phyloP scores from a whole-genome alignment of 2,888 invertebrate species.

The Biston betularia region DNA sequence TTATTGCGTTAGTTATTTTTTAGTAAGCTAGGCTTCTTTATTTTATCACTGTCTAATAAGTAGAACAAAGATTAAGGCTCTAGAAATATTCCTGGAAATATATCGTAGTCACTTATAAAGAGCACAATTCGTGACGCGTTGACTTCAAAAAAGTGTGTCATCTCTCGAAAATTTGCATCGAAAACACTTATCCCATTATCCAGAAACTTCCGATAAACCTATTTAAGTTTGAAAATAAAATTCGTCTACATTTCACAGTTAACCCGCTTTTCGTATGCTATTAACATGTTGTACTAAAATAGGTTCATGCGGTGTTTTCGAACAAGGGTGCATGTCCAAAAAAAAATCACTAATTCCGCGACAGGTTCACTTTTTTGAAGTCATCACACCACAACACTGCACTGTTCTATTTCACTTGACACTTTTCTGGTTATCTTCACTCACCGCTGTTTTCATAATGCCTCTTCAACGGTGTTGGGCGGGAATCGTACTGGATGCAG shows the following conservation, averaged over 20 bases:
- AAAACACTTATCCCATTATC: constrained; percentile 19
- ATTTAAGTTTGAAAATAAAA: not conserved
- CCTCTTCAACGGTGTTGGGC: constrained; percentile 81
- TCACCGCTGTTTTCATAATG: constrained; percentile 83
- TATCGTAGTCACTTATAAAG: not conserved
- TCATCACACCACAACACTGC: constrained; percentile 71
- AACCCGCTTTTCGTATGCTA: not conserved
- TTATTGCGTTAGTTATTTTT: too few relatives aligned
- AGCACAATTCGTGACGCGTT: constrained; percentile 52
- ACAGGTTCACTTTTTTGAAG: constrained; percentile 76
- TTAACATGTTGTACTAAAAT: constrained; percentile 1
- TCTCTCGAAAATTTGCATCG: constrained; percentile 48
- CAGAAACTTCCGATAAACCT: constrained; percentile 8
- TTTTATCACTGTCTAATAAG: too few relatives aligned
- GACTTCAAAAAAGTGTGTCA: constrained; percentile 82
- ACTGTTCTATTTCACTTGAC: constrained; percentile 50
- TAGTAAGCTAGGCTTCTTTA: too few relatives aligned
- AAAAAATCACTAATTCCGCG: constrained; percentile 24
- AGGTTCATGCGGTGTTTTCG: not conserved
- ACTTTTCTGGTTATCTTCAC: constrained; percentile 52
- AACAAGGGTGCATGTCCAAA: constrained; percentile 31
- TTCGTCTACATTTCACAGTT: not conserved
- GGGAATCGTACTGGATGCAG: constrained; percentile 83
- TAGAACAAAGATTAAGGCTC: not conserved
- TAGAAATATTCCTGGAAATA: not conserved